phyloP scores from a whole-genome alignment of 2,113 vertebrate genomes.

The Mystacornis crossleyi region DNA sequence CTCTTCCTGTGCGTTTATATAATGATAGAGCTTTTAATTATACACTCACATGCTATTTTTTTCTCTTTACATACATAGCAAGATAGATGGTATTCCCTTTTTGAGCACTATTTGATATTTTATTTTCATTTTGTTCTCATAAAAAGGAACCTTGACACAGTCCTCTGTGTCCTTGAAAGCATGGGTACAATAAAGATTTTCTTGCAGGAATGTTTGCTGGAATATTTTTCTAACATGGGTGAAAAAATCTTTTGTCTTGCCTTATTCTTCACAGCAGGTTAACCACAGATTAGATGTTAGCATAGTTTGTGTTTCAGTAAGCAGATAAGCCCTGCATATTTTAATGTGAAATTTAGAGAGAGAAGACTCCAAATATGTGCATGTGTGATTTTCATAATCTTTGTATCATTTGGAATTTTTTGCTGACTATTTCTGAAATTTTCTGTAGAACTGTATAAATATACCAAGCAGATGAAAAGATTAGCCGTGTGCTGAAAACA shows the following conservation, averaged over 20 bases:
- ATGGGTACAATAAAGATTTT: background rate
- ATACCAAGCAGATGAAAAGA: background rate
- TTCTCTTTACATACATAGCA: background rate
- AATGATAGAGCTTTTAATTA: background rate
- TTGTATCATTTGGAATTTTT: background rate
- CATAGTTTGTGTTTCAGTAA: background rate
- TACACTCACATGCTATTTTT: background rate
- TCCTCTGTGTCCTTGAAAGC: background rate
- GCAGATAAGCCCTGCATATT: background rate
- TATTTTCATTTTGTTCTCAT: slow-evolving; percentile 25
- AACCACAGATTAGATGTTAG: background rate
- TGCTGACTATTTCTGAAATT: background rate
- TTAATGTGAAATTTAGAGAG: background rate
- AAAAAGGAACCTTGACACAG: background rate
- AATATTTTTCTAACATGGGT: background rate
- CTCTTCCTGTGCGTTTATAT: background rate
- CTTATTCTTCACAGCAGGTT: background rate
- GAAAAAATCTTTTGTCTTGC: background rate
- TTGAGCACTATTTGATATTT: background rate
- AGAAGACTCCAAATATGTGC: background rate
- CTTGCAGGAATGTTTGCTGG: background rate
- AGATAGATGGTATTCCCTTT: background rate
- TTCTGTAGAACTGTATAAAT: background rate
- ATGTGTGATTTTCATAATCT: background rate
- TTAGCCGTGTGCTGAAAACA: background rate